Evolutionary conservation across 2,113 vertebrate species (phyloP), one percentile per base, ranked within the genome.

Genomic region (Meleagris gallopavo): DNA sequence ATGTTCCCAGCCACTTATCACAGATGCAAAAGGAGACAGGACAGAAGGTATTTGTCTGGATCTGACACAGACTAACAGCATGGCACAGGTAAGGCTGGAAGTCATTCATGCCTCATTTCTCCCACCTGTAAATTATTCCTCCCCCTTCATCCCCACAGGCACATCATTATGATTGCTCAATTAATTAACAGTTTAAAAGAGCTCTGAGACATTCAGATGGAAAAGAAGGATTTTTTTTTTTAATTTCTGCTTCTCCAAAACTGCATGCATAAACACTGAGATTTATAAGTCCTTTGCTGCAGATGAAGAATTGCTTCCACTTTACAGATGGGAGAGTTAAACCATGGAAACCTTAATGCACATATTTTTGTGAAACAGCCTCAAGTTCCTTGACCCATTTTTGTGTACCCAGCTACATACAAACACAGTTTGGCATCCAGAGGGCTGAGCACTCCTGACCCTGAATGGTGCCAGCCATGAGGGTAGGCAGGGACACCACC

Each of bases 31-130:
- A 92, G 86, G 83, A 89, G 95, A 95, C 70, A 87, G 83, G 83
- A 94, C 92, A 96, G 94, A 95, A 93, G 92, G 92, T 54, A 95
- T 52, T 90, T 96, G 94, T 93, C 94, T 96, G 94, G 52, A 78
- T 95, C 70, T 90, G 73, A 96, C 90, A 96, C 73, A 93, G 73
- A 86, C 83, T 93, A 92, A 88, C 94, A 86, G 92, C 92, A 64
- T 45, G 76, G 92, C 83, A 78, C 25, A 86, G 69, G 88, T 88
- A 93, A 90, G 88, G 83, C 94, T 90, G 70, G 80, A 93, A 95
- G 94, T 92, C 90, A 92, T 97, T 95, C 94, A 96, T 92, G 95
- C 96, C 89, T 96, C 96, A 96, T 97, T 96, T 95, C 95, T 87
- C 71, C 95, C 95, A 92, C 92, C 91, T 93, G 91, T 90, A 94